Percentiles rank a stretch among this genome's conserved stretches.
These are phyloP conservation scores for Amiota mariae DNA, from an alignment of 2,888 invertebrate species.

Conservation along the genomic window DNA sequence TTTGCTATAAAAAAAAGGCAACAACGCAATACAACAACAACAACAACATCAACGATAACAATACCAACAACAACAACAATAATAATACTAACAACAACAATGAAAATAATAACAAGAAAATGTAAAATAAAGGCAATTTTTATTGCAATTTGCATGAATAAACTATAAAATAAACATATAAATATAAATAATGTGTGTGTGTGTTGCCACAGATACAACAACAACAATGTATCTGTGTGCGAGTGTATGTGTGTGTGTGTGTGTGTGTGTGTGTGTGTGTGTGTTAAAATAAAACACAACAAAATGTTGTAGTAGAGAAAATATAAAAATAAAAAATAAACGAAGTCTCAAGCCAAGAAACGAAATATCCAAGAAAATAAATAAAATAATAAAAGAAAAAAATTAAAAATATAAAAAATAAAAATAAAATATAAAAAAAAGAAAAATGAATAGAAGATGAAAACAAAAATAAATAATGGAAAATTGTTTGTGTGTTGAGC, in stretches of 20 bases:
- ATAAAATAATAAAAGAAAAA: constrained; percentile 33
- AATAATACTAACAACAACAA: not conserved
- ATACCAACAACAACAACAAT: too few relatives aligned
- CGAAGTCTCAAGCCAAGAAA: constrained; percentile 39
- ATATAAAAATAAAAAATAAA: constrained; percentile 38
- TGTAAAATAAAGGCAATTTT: constrained; percentile 65
- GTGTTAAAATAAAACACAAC: constrained; percentile 30
- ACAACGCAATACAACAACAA: not conserved
- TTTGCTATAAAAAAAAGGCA: too few relatives aligned
- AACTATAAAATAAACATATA: constrained; percentile 70
- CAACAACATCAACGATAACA: too few relatives aligned
- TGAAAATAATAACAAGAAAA: constrained; percentile 46
- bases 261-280: too few relatives aligned
- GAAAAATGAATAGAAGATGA: constrained; percentile 35
- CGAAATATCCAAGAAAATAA: constrained; percentile 36
- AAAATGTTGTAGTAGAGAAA: constrained; percentile 40
- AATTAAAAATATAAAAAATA: constrained; percentile 50
- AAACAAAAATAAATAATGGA: constrained; percentile 63
- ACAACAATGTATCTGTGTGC: constrained; percentile 14
- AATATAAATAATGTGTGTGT: constrained; percentile 63
- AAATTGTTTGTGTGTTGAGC: constrained; percentile 55
- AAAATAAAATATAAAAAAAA: constrained; percentile 37
- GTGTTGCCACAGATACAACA: constrained; percentile 59
- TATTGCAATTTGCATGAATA: constrained; percentile 70
- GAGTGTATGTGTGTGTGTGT: too few relatives aligned